phyloP scores from a whole-genome alignment of 2,888 invertebrate genomes.

The Drosophila nigritarsus region DNA sequence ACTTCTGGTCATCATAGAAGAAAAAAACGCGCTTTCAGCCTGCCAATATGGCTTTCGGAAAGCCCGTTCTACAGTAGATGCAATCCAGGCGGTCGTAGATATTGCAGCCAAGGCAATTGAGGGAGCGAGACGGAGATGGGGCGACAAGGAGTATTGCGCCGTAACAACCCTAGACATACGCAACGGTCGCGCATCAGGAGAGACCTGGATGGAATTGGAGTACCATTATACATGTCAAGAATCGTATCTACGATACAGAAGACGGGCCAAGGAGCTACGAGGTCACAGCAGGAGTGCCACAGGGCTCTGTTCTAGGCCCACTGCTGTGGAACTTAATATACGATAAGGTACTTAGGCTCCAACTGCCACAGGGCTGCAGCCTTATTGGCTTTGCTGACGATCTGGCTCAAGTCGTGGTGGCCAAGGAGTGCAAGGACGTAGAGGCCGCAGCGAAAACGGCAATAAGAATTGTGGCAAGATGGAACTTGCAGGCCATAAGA shows the following conservation, averaged over 20 bases:
- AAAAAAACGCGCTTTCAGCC: no score
- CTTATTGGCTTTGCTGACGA: neutral
- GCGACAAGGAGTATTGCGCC: neutral
- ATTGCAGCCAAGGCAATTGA: no score
- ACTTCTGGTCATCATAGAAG: no score
- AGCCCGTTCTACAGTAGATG: no score
- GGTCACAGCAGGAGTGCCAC: neutral
- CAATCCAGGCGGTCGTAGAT: no score
- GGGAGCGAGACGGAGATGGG: neutral
- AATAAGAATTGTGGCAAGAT: no score
- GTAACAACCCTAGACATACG: neutral
- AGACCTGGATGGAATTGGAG: neutral
- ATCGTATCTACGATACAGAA: neutral
- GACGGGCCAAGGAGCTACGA: neutral
- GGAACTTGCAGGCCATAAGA: no score
- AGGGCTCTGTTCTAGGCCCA: neutral
- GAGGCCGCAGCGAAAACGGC: no score
- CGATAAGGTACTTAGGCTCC: neutral
- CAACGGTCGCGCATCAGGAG: neutral
- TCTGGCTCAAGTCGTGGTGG: neutral
- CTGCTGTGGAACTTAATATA: neutral
- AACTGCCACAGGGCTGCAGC: neutral
- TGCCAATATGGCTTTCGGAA: no score
- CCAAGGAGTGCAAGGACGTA: neutral
- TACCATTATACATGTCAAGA: neutral